Conservation (phyloP, 2,797 vertebrate genomes). For the Bovichtus variegatus region DNA sequence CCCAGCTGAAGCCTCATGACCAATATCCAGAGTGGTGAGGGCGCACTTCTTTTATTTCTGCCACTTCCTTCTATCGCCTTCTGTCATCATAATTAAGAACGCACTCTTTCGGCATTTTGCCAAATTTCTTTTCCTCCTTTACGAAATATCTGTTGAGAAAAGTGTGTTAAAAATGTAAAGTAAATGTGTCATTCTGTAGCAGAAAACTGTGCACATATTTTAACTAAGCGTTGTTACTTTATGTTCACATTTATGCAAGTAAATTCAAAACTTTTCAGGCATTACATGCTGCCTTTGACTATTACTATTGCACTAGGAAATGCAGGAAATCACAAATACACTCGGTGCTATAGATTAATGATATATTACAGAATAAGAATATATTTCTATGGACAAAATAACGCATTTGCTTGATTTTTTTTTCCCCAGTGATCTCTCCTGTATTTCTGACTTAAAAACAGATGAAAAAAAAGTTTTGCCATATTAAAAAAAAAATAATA, state of each 20-base stretch:
- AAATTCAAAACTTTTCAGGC: not conserved
- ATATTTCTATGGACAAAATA: not conserved
- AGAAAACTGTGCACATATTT: not conserved
- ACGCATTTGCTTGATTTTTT: not conserved
- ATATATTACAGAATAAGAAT: not conserved
- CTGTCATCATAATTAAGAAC: not conserved
- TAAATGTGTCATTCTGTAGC: not conserved
- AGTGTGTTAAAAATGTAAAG: too few species aligned
- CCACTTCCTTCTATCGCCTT: not conserved
- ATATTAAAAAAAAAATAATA: too few species aligned
- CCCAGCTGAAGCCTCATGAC: conserved; percentile 83
- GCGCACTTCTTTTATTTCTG: not conserved
- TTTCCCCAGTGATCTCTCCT: too few species aligned
- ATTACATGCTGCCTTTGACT: not conserved
- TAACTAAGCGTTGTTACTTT: not conserved
- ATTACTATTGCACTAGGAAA: not conserved
- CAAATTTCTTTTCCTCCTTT: not conserved
- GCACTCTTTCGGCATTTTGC: not conserved
- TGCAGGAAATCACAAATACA: not conserved
- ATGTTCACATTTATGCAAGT: not conserved
- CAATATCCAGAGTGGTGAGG: conserved; percentile 93
- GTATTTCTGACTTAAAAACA: too few species aligned
- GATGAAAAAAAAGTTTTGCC: too few species aligned
- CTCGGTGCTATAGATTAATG: not conserved
- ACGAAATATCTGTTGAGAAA: not conserved